These are phyloP conservation scores for Erynnis tages DNA, from an alignment of 2,888 invertebrate species.

Conservation along the genomic window DNA sequence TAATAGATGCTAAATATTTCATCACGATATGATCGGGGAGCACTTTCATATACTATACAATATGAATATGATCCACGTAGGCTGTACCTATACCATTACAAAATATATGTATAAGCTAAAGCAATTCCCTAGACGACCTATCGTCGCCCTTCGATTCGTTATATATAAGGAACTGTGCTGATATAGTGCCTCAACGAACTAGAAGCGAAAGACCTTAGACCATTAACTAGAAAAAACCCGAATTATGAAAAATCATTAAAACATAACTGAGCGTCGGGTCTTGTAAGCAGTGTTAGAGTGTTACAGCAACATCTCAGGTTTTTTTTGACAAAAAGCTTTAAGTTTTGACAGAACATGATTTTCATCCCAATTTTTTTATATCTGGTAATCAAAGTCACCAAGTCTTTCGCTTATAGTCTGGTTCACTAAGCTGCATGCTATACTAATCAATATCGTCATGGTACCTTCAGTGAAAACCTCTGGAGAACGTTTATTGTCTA, in stretches of 20 bases:
- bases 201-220: neutral
- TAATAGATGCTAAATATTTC: conserved; percentile 29
- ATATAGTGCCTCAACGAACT: conserved; percentile 15
- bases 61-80: conserved; percentile 13
- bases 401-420: conserved; percentile 11
- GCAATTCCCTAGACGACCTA: conserved; percentile 6
- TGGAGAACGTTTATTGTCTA: neutral
- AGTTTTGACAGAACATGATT: no score
- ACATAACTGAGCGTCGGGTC: neutral
- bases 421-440: conserved; percentile 1
- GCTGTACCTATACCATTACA: conserved; percentile 11
- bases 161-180: conserved; percentile 21
- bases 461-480: neutral
- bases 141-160: neutral
- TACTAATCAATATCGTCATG: neutral
- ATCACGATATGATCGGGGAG: conserved; percentile 41
- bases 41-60: conserved; percentile 12
- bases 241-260: no score
- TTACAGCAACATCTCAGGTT: no score
- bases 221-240: no score
- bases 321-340: no score
- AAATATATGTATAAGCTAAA: conserved; percentile 20
- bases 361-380: no score
- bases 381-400: neutral
- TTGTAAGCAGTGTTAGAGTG: no score